These are phyloP conservation scores for Lethocerus indicus DNA, from an alignment of 1,140 invertebrate genomes.

Conservation along the genomic window DNA sequence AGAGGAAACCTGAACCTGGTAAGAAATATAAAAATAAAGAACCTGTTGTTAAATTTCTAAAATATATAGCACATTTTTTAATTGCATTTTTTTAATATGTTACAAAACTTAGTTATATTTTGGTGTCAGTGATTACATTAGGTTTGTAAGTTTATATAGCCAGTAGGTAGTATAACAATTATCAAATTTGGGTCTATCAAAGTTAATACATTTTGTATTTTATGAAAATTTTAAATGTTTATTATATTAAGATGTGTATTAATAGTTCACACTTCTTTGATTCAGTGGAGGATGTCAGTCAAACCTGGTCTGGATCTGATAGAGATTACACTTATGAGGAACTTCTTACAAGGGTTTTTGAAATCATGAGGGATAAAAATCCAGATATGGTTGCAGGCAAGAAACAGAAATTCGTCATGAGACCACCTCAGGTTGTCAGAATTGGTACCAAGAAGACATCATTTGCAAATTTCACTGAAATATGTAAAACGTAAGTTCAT, in stretches of 20 bases:
- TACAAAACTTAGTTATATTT: no score
- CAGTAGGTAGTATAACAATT: background rate
- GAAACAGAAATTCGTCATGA: conserved; percentile 98
- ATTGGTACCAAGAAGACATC: conserved; percentile 99
- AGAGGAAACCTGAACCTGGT: conserved; percentile 38
- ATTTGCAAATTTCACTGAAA: conserved; percentile 97
- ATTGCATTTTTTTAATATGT: background rate
- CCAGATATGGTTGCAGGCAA: conserved; percentile 98
- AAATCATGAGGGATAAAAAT: conserved; percentile 98
- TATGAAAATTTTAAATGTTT: no score
- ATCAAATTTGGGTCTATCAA: background rate
- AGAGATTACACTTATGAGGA: conserved; percentile 96
- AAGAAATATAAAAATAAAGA: no score
- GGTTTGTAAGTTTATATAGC: no score
- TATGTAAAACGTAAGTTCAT: conserved; percentile 46
- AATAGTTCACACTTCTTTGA: no score
- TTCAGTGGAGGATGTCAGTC: conserved; percentile 54
- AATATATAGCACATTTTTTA: no score
- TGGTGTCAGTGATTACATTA: no score
- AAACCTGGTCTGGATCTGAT: conserved; percentile 58
- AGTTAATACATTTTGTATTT: background rate
- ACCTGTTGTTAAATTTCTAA: no score
- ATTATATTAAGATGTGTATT: no score
- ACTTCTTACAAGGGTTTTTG: conserved; percentile 90
- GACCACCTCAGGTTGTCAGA: conserved; percentile 93